Evolutionary conservation across 1,140 invertebrate genomes (phyloP).

Genomic region (Tribolium madens): DNA sequence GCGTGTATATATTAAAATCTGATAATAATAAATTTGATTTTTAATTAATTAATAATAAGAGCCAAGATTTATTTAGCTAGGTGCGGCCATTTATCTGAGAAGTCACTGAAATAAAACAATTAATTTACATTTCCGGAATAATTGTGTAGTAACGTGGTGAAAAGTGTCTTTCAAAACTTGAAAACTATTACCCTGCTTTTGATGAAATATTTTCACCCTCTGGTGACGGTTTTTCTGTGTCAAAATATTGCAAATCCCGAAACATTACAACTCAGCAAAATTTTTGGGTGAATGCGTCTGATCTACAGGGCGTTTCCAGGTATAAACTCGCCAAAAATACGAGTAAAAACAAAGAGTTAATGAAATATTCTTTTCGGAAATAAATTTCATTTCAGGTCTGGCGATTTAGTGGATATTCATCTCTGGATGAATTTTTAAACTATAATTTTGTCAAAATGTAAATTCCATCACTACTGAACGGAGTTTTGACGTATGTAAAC

Average conservation of each 20-base stretch:
- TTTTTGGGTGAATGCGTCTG: not conserved
- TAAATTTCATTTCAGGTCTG: too few species aligned
- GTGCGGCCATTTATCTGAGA: not conserved
- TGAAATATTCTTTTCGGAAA: not conserved
- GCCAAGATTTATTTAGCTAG: not conserved
- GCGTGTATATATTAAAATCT: slow-evolving; percentile 1
- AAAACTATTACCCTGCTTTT: not conserved
- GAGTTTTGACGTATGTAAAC: too few species aligned
- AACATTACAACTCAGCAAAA: not conserved
- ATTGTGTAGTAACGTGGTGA: not conserved
- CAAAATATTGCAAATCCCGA: not conserved
- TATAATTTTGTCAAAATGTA: too few species aligned
- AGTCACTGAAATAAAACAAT: not conserved
- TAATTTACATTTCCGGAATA: not conserved
- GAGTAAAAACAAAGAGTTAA: not conserved
- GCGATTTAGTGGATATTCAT: too few species aligned
- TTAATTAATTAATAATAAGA: not conserved
- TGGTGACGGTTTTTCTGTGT: not conserved
- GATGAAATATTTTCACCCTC: not conserved
- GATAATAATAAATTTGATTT: not conserved
- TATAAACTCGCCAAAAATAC: not conserved
- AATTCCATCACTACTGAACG: too few species aligned
- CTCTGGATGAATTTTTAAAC: too few species aligned
- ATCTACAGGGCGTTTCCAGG: not conserved
- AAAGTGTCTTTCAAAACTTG: not conserved